Percentiles rank a stretch among this genome's conserved stretches.
phyloP scores from a whole-genome alignment of 2,888 invertebrate species.

The Drosophila helvetica region DNA sequence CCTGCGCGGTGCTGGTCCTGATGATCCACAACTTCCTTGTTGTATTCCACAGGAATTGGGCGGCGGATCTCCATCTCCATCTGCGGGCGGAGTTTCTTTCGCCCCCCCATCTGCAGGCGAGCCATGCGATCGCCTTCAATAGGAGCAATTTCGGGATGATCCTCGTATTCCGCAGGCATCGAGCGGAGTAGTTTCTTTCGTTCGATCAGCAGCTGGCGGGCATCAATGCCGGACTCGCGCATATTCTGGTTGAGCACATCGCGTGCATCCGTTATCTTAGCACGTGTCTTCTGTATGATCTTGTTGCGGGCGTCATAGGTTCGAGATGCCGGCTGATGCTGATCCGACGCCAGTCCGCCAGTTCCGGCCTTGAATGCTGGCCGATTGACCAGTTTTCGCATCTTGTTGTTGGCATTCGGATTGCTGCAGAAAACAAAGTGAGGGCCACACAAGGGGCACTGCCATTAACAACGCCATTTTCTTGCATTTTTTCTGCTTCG shows the following conservation, averaged over 20 bases:
- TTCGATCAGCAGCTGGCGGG: slow-evolving; percentile 89
- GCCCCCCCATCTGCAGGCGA: not conserved
- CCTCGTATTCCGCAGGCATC: not conserved
- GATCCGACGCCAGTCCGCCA: not conserved
- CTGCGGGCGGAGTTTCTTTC: not conserved
- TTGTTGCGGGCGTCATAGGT: slow-evolving; percentile 89
- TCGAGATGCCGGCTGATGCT: slow-evolving; percentile 33
- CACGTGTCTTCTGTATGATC: slow-evolving; percentile 91
- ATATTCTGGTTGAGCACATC: slow-evolving; percentile 91
- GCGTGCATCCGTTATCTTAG: slow-evolving; percentile 90
- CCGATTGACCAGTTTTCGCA: slow-evolving; percentile 50
- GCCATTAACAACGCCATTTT: slow-evolving; percentile 57
- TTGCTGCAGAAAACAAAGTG: not conserved
- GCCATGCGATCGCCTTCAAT: not conserved
- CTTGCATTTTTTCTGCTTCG: slow-evolving; percentile 22
- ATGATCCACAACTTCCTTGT: not conserved
- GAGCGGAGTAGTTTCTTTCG: slow-evolving; percentile 60
- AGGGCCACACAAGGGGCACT: not conserved
- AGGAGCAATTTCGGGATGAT: not conserved
- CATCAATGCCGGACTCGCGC: slow-evolving; percentile 88
- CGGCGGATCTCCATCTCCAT: not conserved
- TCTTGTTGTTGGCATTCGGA: slow-evolving; percentile 18
- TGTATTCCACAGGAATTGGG: not conserved
- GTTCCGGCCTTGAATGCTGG: slow-evolving; percentile 49
- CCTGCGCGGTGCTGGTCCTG: slow-evolving; percentile 22